Evolutionary conservation across 2,888 invertebrate species (phyloP).

Genomic region (Carterocephalus palaemon): DNA sequence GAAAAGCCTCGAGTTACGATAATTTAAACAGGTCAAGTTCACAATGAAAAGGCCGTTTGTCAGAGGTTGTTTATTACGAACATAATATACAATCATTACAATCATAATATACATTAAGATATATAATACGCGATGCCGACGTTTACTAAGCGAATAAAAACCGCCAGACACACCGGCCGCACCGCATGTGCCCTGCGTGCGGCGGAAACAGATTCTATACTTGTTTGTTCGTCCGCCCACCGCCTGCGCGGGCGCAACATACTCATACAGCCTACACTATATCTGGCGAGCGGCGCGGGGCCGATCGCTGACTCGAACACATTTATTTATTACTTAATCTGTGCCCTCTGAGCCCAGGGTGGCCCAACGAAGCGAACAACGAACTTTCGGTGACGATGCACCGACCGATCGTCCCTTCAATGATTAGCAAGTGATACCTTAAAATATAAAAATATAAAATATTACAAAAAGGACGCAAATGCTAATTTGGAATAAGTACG

Average conservation of each 20-base stretch:
- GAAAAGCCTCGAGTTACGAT: no score
- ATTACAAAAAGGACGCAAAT: constrained; percentile 9
- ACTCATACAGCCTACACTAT: no score
- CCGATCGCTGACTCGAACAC: no score
- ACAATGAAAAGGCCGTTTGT: no score
- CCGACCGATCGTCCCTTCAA: constrained; percentile 44
- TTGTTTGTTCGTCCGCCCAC: no score
- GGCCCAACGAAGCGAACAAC: not conserved
- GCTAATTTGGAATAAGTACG: constrained; percentile 5
- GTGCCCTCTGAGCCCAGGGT: no score
- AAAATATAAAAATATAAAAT: constrained; percentile 2
- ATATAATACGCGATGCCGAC: constrained; percentile 76
- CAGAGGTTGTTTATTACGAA: constrained; percentile 73
- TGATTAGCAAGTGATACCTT: not conserved
- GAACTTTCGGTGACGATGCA: not conserved
- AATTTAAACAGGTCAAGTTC: no score
- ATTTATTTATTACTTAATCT: no score
- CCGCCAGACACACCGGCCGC: constrained; percentile 66
- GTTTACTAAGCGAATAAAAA: constrained; percentile 75
- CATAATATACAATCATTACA: constrained; percentile 78
- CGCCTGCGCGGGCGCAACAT: no score
- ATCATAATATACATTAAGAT: constrained; percentile 79
- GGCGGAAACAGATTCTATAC: no score
- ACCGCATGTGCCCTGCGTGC: constrained; percentile 7
- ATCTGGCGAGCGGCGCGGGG: no score